Evolutionary conservation across 2,797 vertebrate species (phyloP).

Genomic region (Alcedo quadribrachys): DNA sequence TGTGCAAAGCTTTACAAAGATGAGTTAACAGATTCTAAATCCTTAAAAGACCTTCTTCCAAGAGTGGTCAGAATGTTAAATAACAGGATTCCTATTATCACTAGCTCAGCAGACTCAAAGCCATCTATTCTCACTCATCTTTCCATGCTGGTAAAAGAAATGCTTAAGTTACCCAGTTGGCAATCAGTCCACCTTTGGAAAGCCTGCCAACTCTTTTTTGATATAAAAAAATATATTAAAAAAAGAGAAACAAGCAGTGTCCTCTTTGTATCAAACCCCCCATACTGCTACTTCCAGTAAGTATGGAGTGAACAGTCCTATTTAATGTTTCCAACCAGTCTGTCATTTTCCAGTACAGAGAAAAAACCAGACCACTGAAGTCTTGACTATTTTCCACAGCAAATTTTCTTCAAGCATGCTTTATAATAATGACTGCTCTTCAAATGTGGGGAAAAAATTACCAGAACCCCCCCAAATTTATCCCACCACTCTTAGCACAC

Average conservation of each 20-base stretch:
- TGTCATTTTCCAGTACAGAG: neutral
- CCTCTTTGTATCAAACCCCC: neutral
- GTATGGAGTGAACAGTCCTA: neutral
- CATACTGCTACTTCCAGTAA: neutral
- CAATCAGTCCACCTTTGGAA: neutral
- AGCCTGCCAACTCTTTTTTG: neutral
- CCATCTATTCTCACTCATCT: neutral
- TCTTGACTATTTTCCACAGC: neutral
- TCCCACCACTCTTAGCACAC: neutral
- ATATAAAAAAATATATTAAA: neutral
- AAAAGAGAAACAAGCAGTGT: neutral
- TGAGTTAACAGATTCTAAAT: neutral
- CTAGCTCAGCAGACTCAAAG: neutral
- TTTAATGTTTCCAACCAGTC: neutral
- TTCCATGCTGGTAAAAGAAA: neutral
- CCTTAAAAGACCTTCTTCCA: neutral
- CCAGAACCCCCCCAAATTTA: neutral
- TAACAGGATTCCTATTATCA: neutral
- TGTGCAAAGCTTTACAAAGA: neutral
- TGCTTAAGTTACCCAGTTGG: neutral
- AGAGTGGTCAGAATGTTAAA: neutral
- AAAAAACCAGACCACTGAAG: neutral
- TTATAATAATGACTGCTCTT: neutral
- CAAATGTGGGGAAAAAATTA: neutral
- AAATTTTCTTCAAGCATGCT: neutral